Evolutionary conservation across 2,888 invertebrate genomes (phyloP), one percentile per base, ranked within the genome.

Genomic region (Nymphalis polychloros): DNA sequence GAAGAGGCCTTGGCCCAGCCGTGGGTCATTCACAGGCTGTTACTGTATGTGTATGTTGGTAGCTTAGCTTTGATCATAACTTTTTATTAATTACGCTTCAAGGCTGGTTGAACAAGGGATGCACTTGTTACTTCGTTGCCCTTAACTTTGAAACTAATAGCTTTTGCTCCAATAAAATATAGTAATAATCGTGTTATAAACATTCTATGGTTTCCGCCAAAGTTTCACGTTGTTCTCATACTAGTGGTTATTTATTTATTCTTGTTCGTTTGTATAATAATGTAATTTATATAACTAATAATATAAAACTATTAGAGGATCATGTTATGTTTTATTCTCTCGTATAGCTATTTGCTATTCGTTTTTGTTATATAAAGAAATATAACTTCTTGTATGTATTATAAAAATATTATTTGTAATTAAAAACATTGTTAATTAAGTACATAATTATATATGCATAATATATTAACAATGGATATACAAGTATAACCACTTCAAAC

Each of bases 31-130:
- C n/a, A n/a, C n/a, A n/a, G n/a, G n/a, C n/a, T n/a, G n/a, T n/a
- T n/a, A n/a, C n/a, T n/a, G n/a, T n/a, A n/a, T n/a, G n/a, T n/a
- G n/a, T n/a, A n/a, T n/a, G n/a, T n/a, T n/a, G 52, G 23, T 23
- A 23, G 23, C 10, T 55, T 31, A 55, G 8, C 17, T 55, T 55
- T 35, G 55, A 35, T n/a, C 13, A 17, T 55, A 55, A 55, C n/a
- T 55, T 55, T 1, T 35, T 55, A 31, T 20, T 17, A 55, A 31
- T 20, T 17, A 55, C 31, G 20, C 52, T 23, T 31, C 31, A 55
- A 7, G 55, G 31, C 31, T 55, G 55, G 31, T 55, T 35, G 35
- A 55, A 35, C 35, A 55, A 55, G 55, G 27, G 55, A 55, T 55
- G 55, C 55, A 55, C 55, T 55, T n/a, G 20, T 35, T 31, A n/a